These are phyloP conservation scores for Zalophus californianus DNA, from an alignment of 2,797 vertebrate genomes.

Conservation along the genomic window DNA sequence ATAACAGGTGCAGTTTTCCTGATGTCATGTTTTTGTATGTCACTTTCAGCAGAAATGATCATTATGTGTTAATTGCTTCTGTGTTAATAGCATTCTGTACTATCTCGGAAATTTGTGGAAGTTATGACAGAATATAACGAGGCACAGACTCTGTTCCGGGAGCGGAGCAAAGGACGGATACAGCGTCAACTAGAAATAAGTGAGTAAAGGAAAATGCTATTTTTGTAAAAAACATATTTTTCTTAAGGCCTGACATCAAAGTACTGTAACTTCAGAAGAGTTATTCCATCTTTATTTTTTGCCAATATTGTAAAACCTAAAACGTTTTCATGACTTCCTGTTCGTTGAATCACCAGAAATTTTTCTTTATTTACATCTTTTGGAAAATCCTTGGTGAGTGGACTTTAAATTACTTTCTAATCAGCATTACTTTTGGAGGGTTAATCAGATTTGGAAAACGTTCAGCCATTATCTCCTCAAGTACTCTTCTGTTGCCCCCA, in stretches of 20 bases:
- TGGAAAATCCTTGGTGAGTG: background rate
- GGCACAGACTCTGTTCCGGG: conserved; percentile 96
- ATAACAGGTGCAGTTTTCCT: background rate
- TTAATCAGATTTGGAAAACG: background rate
- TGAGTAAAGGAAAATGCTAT: conserved; percentile 83
- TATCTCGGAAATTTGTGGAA: conserved; percentile 97
- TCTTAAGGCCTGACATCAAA: background rate
- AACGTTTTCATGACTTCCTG: background rate
- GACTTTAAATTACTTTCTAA: background rate
- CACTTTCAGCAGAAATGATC: background rate
- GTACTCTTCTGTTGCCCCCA: background rate
- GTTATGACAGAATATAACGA: conserved; percentile 97
- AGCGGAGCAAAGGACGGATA: conserved; percentile 97
- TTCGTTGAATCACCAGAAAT: background rate
- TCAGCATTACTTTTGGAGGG: background rate
- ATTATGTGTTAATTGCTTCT: rapidly evolving
- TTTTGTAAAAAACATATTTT: background rate
- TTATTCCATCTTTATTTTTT: background rate
- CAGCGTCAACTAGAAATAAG: conserved; percentile 98
- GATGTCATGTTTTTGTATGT: rapidly evolving
- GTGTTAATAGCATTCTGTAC: conserved; percentile 91
- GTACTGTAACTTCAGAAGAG: too few relatives aligned
- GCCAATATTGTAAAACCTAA: rapidly evolving
- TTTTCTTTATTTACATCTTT: background rate
- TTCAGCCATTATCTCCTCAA: background rate